These are phyloP conservation scores for Watersipora subatra DNA, from an alignment of 1,140 invertebrate species.

Conservation along the genomic window DNA sequence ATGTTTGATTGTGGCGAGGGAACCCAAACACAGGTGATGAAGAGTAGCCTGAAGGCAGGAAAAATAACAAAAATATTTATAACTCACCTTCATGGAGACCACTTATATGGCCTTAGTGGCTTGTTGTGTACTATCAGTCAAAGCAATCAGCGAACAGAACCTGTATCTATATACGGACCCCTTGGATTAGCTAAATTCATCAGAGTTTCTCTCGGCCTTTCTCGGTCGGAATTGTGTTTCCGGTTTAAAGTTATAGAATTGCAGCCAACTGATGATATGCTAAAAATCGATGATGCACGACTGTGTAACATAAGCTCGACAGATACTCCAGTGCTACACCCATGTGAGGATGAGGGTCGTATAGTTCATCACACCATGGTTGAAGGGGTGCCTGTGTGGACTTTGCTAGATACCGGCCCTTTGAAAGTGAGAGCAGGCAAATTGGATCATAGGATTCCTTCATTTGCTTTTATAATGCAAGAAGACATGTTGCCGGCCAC, in stretches of 20 bases:
- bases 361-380: not conserved
- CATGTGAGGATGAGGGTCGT: not conserved
- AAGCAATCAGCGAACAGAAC: constrained; percentile 19
- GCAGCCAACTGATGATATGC: constrained; percentile 13
- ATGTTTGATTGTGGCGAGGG: constrained; percentile 46
- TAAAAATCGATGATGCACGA: not conserved
- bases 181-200: constrained; percentile 33
- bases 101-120: constrained; percentile 44
- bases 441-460: constrained; percentile 38
- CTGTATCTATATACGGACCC: constrained; percentile 41
- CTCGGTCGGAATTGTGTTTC: constrained; percentile 31
- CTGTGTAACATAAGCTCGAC: not conserved
- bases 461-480: constrained; percentile 38
- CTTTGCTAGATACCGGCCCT: constrained; percentile 22
- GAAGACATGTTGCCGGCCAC: constrained; percentile 30
- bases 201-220: constrained; percentile 26
- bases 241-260: constrained; percentile 38
- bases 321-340: not conserved
- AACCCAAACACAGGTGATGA: constrained; percentile 43
- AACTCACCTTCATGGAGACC: constrained; percentile 46
- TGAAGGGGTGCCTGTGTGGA: constrained; percentile 4
- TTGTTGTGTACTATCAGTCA: constrained; percentile 41
- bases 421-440: constrained; percentile 32
- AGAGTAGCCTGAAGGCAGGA: constrained; percentile 30
- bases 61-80: constrained; percentile 44